Base-by-base conservation (phyloP, 2,888 invertebrate species). In the Watsonalla binaria region DNA sequence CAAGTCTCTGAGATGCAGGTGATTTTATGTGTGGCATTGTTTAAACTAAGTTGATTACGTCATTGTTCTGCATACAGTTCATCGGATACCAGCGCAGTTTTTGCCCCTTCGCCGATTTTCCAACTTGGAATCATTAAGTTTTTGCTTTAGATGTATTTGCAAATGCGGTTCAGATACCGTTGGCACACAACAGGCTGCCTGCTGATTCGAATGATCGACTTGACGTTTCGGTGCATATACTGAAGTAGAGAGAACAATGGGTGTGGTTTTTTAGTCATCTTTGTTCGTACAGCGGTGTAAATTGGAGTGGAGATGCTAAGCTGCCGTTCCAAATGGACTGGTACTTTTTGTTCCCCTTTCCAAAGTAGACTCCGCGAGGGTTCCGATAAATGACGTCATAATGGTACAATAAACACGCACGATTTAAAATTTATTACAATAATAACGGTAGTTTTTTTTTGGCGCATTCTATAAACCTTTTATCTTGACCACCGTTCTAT, bases 101-200 rank as follows among this genome's bases (percentile, higher is more conserved):
- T 61, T 64, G 59, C 57, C 56, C 58, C 57, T 58, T 62, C 63
- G 47, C 45, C 46, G 51, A 65, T 70, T 70, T 71, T 65, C 65
- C 61, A 56, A 63, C 61, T 56, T 61, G 49, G 58, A 69, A 60
- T 72, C 67, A 72, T 76, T 70, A 70, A 61, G 68, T 81, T 80
- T 79, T 78, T 76, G 65, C 61, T 55, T 51, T 39, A 51, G 54
- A 51, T 53, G 63, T 67, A 71, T 75, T 79, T 73, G 69, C 71
- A 69, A 74, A 72, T 69, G 67, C 68, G 67, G 63, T 72, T 68
- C 66, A 60, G 67, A 66, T 78, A 78, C 77, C 77, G 78, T 79
- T 80, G 70, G 60, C 58, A 59, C 62, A 56, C 58, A 60, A 56
- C 58, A 61, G 63, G 62, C 61, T 65, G 66, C 63, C 68, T 55